phyloP scores from a whole-genome alignment of 2,113 vertebrate species.

The Neogobius melanostomus region DNA sequence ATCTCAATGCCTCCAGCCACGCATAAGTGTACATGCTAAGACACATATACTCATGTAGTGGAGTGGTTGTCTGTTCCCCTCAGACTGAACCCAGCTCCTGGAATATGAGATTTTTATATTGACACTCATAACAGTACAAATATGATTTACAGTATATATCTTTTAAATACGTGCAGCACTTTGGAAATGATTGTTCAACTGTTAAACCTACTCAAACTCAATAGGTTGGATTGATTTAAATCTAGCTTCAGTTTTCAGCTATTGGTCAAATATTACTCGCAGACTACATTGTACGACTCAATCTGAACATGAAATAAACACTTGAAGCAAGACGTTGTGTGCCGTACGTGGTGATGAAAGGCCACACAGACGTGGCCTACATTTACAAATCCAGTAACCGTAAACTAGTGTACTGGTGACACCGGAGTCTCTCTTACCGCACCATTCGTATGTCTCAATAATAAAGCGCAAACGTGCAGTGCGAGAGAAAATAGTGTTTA shows the following conservation, averaged over 20 bases:
- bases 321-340: not conserved
- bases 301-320: no score
- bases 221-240: no score
- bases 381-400: slow-evolving; percentile 1
- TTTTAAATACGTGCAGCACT: no score
- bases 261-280: no score
- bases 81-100: slow-evolving; percentile 44
- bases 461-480: slow-evolving; percentile 38
- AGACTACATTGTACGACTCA: no score
- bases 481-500: slow-evolving; percentile 25
- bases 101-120: slow-evolving; percentile 53
- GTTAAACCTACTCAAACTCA: no score
- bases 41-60: slow-evolving; percentile 19
- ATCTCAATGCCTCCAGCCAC: no score
- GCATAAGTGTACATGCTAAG: no score
- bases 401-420: slow-evolving; percentile 34
- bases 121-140: slow-evolving; percentile 14
- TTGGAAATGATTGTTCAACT: no score
- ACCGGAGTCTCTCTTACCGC: slow-evolving; percentile 51
- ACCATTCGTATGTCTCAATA: slow-evolving; percentile 62
- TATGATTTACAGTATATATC: not conserved
- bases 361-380: not conserved
- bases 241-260: no score
- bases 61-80: slow-evolving; percentile 51
- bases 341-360: no score